Conservation (phyloP, 2,113 vertebrate species). For the Pycnonotus jocosus region DNA sequence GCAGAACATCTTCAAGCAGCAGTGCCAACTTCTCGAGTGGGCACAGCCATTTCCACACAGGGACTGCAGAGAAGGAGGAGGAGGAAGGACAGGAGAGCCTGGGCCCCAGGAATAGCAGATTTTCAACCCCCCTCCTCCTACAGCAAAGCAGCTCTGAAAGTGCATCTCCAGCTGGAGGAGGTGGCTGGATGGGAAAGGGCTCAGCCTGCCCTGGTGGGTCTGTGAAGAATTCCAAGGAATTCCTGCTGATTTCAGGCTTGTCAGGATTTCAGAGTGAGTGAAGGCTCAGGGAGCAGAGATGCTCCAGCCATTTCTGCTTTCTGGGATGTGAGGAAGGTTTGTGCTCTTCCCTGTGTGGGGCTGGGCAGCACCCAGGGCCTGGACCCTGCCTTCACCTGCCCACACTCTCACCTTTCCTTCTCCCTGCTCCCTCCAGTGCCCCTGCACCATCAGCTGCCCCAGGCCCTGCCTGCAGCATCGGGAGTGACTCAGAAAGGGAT, state of each 20-base stretch:
- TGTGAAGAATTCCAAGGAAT: background rate
- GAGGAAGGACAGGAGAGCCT: background rate
- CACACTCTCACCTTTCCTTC: background rate
- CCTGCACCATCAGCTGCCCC: background rate
- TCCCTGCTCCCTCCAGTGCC: background rate
- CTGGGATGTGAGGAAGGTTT: background rate
- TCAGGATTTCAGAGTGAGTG: background rate
- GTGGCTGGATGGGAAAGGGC: background rate
- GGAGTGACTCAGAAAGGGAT: background rate
- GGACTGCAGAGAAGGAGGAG: background rate
- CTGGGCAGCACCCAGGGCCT: background rate
- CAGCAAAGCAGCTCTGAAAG: background rate
- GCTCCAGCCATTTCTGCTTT: background rate
- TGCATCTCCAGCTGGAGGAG: background rate
- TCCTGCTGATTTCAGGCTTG: background rate
- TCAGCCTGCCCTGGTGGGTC: background rate
- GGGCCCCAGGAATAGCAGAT: background rate
- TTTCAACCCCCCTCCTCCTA: background rate
- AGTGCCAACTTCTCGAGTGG: background rate
- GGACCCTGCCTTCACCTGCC: background rate
- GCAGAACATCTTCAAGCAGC: background rate
- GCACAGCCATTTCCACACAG: background rate
- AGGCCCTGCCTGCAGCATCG: background rate
- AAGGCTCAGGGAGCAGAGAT: background rate
- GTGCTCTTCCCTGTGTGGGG: fast-evolving